Conservation (phyloP, 2,113 vertebrate species). For the Ranitomeya variabilis region DNA sequence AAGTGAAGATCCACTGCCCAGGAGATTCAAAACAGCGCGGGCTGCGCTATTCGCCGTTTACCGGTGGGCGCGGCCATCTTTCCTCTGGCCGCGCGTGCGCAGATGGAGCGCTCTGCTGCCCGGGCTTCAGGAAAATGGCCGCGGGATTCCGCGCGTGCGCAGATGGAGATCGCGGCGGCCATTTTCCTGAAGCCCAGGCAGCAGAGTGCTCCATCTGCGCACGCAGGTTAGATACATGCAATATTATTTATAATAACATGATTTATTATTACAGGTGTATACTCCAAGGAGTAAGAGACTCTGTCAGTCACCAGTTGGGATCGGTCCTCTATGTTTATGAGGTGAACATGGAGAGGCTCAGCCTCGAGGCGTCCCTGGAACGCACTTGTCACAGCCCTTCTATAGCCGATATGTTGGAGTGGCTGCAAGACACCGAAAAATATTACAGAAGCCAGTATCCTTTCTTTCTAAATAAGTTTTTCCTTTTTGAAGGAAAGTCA, state of each 20-base stretch:
- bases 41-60: too few species aligned
- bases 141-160: too few species aligned
- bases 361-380: conserved; percentile 63
- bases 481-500: background rate
- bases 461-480: conserved; percentile 64
- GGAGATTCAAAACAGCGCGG: too few species aligned
- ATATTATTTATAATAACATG: too few species aligned
- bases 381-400: conserved; percentile 76
- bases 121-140: too few species aligned
- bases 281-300: conserved; percentile 77
- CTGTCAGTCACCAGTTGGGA: conserved; percentile 70
- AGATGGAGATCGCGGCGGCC: too few species aligned
- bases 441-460: conserved; percentile 86
- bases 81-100: too few species aligned
- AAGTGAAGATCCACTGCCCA: too few species aligned
- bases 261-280: conserved; percentile 64
- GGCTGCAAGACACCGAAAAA: conserved; percentile 83
- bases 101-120: too few species aligned
- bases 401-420: conserved; percentile 84
- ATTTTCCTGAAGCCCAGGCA: too few species aligned
- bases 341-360: conserved; percentile 64
- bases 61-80: too few species aligned
- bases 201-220: too few species aligned
- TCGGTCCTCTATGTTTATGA: conserved; percentile 73
- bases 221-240: background rate